Percentiles rank a stretch among this genome's conserved stretches.
These are phyloP conservation scores for Caenorhabditis sp. DNA, from an alignment of 2,888 invertebrate genomes.

Conservation along the genomic window DNA sequence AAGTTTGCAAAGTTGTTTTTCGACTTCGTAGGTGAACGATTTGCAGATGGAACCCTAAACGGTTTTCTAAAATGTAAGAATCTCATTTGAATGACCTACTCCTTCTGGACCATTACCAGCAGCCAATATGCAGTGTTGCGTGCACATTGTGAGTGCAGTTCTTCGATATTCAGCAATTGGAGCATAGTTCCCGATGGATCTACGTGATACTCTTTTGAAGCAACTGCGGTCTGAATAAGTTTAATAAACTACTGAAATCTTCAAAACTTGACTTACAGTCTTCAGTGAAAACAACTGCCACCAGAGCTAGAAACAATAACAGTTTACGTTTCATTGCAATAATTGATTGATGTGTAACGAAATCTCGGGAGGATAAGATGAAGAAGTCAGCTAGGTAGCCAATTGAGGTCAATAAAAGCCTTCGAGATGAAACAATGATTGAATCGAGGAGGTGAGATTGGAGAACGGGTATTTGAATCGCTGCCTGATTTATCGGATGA, in stretches of 20 bases:
- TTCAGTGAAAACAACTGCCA: slow-evolving; percentile 17
- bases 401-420: slow-evolving; percentile 62
- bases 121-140: slow-evolving; percentile 74
- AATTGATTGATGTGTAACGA: slow-evolving; percentile 45
- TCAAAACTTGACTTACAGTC: slow-evolving; percentile 53
- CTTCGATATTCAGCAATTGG: slow-evolving; percentile 78
- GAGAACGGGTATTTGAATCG: slow-evolving; percentile 56
- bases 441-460: slow-evolving; percentile 51
- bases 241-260: background rate
- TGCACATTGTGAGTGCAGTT: slow-evolving; percentile 77
- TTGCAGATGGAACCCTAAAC: slow-evolving; percentile 75
- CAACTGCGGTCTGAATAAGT: slow-evolving; percentile 73
- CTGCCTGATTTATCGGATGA: slow-evolving; percentile 56
- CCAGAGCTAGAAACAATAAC: slow-evolving; percentile 31
- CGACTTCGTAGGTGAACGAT: slow-evolving; percentile 79
- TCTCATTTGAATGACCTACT: slow-evolving; percentile 15
- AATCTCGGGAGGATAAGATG: background rate
- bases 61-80: background rate
- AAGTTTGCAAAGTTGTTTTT: slow-evolving; percentile 78
- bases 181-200: slow-evolving; percentile 79
- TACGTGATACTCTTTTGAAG: slow-evolving; percentile 75
- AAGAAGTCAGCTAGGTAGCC: slow-evolving; percentile 52
- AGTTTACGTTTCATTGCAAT: slow-evolving; percentile 29
- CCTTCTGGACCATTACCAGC: slow-evolving; percentile 68
- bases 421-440: slow-evolving; percentile 55